Conservation (phyloP, 2,113 vertebrate genomes). For the Tor tambroides region DNA sequence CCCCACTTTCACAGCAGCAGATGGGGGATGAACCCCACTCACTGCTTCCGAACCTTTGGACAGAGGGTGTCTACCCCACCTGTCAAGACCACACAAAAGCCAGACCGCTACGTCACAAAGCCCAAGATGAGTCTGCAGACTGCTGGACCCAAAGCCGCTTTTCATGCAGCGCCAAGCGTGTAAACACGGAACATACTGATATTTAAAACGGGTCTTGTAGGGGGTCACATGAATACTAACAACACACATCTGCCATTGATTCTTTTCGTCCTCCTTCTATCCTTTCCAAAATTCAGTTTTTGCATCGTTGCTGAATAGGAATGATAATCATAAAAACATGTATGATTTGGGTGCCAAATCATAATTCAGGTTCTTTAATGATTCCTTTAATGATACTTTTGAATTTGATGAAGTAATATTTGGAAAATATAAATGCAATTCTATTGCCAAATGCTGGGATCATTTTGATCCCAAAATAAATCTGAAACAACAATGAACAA, state of each 20-base stretch:
- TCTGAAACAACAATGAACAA: background rate
- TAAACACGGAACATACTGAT: constrained; percentile 8
- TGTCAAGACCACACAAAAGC: constrained; percentile 47
- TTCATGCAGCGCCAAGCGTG: constrained; percentile 11
- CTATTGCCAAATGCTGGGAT: background rate
- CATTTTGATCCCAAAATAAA: background rate
- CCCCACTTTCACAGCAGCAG: constrained; percentile 47
- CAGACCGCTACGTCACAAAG: constrained; percentile 27
- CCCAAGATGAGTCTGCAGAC: constrained; percentile 28
- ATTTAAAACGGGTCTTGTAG: constrained; percentile 35
- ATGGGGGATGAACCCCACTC: constrained; percentile 53
- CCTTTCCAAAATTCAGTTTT: background rate
- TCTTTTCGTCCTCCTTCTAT: background rate
- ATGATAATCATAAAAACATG: background rate
- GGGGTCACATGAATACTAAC: constrained; percentile 45
- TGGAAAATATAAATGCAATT: background rate
- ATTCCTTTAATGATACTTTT: too few species aligned
- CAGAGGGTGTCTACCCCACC: constrained; percentile 34
- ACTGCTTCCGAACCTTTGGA: constrained; percentile 28
- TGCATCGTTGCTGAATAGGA: background rate
- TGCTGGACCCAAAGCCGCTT: background rate
- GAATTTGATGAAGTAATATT: too few species aligned
- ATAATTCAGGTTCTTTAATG: too few species aligned
- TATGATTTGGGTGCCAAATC: background rate
- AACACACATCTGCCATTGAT: constrained; percentile 41